Evolutionary conservation across 2,113 vertebrate genomes (phyloP), one percentile per base, ranked within the genome.

Genomic region (Sylvicapra grimmia): DNA sequence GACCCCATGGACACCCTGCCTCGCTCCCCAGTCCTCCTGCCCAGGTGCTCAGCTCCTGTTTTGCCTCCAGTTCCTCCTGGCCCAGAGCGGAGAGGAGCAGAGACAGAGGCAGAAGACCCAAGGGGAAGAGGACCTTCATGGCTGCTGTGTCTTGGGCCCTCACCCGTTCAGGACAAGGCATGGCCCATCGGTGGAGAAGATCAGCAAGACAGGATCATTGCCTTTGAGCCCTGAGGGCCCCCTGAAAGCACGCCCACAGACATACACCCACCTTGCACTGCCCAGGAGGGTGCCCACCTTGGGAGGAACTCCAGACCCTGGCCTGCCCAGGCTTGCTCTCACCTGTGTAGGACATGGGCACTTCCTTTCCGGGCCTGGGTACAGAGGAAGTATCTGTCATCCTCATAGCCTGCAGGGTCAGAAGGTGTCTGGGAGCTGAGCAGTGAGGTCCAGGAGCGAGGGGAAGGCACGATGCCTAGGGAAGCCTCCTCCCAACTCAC

Each of bases 191-290:
- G n/a, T 53, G 4, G 5, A 19, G 63, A 54, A 31, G 12, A 15
- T 44, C 33, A 6, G 19, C 51, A 51, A 75, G 40, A 16, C 61
- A 6, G 16, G 77, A n/a, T 80, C 47, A 4, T 16, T 0, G 14
- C 1, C 6, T 53, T 31, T 1, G 0, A 1, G 19, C 9, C 49
- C 65, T 1, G n/a, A 51, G 25, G 13, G 5, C 5, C 72, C n/a
- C 23, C 51, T 31, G 15, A 10, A 51, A 33, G 4, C 5, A 6
- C 23, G 15, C 15, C 23, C 27, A 23, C 23, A 40, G 53, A 53
- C 72, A 25, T 11, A 9, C 8, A 18, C 4, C 14, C 4, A 7
- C 86, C 18, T 25, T 12, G 59, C 13, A 0, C 31, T 18, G 75
- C 49, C 59, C 59, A 13, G 40, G 33, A n/a, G 14, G 31, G 56